Evolutionary conservation across 1,140 invertebrate species (phyloP), one percentile per base, ranked within the genome.

Genomic region (Camponotus vicinus): DNA sequence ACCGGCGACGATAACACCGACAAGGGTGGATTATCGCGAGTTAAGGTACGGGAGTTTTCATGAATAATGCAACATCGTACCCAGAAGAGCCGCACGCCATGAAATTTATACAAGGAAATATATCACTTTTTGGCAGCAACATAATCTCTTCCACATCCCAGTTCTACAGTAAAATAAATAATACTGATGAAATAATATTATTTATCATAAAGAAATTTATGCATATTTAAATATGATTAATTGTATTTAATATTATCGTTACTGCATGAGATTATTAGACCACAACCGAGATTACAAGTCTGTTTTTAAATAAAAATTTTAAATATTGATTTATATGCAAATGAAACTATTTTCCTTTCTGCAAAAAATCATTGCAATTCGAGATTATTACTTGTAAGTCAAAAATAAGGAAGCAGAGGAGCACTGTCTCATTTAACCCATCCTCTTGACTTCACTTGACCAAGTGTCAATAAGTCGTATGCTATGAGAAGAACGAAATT

Each of bases 381-480:
- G 4, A 83, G 82, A 87, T 80, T 86, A 83, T 85, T 45, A 42
- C 61, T 82, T 73, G 71, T 45, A 61, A 21, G 79, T 86, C 64
- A 37, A 88, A 90, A 88, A 85, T 90, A 87, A 87, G 59, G 64
- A 61, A 42, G 11, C 45, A 42, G 70, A 85, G 85, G 83, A 61
- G 13, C 27, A 89, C 80, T 45, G 45, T 78, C 69, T 89, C 86
- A 91, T 89, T 94, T 93, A 92, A 93, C 93, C 93, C 92, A 73
- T 86, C 90, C 91, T 85, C 85, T 94, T 94, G 92, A 94, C 92
- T 92, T 93, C 93, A 93, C 92, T 94, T 94, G 93, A 93, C 93
- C 93, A 91, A 92, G 93, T 93, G 93, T 93, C 93, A 94, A 93
- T 93, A 93, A 91, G 92, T 91, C 89, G 59, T 55, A 63, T 34